These are phyloP conservation scores for Numida meleagris DNA, from an alignment of 2,113 vertebrate species.

Conservation along the genomic window DNA sequence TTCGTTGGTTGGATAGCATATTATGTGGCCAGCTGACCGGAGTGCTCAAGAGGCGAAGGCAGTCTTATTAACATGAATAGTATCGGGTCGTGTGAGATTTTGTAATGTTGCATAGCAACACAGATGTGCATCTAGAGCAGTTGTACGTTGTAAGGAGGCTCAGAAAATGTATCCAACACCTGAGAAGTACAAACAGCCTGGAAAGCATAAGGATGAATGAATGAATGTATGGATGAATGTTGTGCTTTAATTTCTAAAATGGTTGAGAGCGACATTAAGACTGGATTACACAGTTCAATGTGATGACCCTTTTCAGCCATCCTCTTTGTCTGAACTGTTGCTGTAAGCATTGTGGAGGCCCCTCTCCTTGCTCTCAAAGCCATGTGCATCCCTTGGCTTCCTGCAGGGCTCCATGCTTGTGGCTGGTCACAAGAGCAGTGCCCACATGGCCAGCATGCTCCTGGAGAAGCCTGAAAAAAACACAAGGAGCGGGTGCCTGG, in stretches of 20 bases:
- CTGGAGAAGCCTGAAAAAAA: not conserved
- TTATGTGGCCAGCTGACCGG: not conserved
- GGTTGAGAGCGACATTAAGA: not conserved
- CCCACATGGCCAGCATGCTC: rapidly evolving
- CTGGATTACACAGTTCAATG: not conserved
- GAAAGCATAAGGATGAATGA: not conserved
- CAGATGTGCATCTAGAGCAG: not conserved
- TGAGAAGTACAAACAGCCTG: not conserved
- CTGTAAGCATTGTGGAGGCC: not conserved
- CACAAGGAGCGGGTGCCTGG: not conserved
- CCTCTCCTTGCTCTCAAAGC: not conserved
- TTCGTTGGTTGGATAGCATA: not conserved
- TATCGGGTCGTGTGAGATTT: not conserved
- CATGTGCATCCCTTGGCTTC: not conserved
- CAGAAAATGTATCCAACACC: not conserved
- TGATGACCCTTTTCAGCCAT: not conserved
- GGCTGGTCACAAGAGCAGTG: no score
- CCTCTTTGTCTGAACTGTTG: not conserved
- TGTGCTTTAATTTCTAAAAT: not conserved
- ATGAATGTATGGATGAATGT: not conserved
- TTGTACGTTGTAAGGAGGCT: not conserved
- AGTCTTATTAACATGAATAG: not conserved
- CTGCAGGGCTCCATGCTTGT: not conserved
- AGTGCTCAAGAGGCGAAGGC: not conserved
- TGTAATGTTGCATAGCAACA: not conserved